Evolutionary conservation across 1,140 invertebrate species (phyloP), one percentile per base, ranked within the genome.

Genomic region (Ylistrum balloti): DNA sequence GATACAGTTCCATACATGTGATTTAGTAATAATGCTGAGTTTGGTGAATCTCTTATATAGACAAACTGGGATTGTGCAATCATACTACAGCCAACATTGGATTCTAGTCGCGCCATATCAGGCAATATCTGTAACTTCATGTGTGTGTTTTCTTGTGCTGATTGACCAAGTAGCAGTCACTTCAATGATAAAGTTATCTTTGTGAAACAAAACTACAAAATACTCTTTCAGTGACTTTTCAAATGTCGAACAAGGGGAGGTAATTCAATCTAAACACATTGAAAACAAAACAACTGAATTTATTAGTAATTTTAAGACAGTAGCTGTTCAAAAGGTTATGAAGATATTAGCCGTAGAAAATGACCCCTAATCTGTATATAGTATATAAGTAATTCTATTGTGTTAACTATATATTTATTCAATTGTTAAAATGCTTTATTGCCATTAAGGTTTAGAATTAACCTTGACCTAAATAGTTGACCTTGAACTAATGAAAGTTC

Each of bases 341-440:
- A 38, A 38, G 35, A 38, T 38, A 38, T 38, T 13, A 7, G 35
- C 13, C 5, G 35, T 13, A 38, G 13, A 7, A 13, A 38, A 38
- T 28, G n/a, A 74, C 56, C 56, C 22, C 56, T 74, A 11, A 17
- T 28, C n/a, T 74, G 56, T 74, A 74, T 11, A 74, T 74, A 74
- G 5, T 74, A 74, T 74, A 74, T 74, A 56, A 28, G 56, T 74
- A 74, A 28, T 74, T 5, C 56, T 11, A 74, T 74, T 74, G 56
- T 74, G 56, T 74, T 74, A 28, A n/a, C 20, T 74, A 74, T 74
- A 74, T 74, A 74, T 74, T 28, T 74, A 74, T 74, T 74, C 56
- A n/a, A 74, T 74, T 74, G 56, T 74, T 74, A 74, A 74, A 74
- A 74, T 74, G 56, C 56, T 74, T 5, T 74, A 74, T 74, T 74